Evolutionary conservation across 2,888 invertebrate genomes (phyloP).

Genomic region (Clistopyga incitator): DNA sequence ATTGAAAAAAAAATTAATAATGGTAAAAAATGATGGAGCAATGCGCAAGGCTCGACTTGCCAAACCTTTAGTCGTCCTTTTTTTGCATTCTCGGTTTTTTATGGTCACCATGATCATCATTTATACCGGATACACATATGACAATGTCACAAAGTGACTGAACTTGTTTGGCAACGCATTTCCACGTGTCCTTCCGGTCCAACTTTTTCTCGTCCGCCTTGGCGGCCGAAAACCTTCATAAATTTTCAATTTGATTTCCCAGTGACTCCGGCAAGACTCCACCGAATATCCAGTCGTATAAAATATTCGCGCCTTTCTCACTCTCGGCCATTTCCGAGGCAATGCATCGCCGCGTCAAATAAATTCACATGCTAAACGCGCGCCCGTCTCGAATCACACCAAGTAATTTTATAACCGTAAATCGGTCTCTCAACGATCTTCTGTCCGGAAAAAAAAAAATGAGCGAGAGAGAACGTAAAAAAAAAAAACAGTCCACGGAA

Average conservation of each 20-base stretch:
- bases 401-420: slow-evolving; percentile 83
- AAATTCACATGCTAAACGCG: slow-evolving; percentile 75
- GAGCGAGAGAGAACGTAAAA: slow-evolving; percentile 16
- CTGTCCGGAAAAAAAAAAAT: slow-evolving; percentile 17
- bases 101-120: slow-evolving; percentile 36
- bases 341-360: slow-evolving; percentile 57
- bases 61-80: slow-evolving; percentile 11
- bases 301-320: slow-evolving; percentile 17
- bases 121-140: slow-evolving; percentile 48
- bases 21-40: no score
- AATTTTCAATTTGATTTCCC: slow-evolving; percentile 52
- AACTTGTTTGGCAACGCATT: slow-evolving; percentile 1
- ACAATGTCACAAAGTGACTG: not conserved
- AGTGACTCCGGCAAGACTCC: slow-evolving; percentile 8
- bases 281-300: slow-evolving; percentile 21
- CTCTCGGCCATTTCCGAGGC: not conserved
- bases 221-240: slow-evolving; percentile 28
- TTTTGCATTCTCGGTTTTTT: slow-evolving; percentile 28
- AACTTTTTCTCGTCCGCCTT: not conserved
- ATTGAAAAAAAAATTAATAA: no score
- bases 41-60: no score
- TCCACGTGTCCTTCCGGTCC: not conserved
- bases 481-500: slow-evolving; percentile 35
- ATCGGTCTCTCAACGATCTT: slow-evolving; percentile 82
- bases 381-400: slow-evolving; percentile 78